Conservation (phyloP, 37 sponge, comb jelly and placozoan species). For the Cliona cf. orientalis region DNA sequence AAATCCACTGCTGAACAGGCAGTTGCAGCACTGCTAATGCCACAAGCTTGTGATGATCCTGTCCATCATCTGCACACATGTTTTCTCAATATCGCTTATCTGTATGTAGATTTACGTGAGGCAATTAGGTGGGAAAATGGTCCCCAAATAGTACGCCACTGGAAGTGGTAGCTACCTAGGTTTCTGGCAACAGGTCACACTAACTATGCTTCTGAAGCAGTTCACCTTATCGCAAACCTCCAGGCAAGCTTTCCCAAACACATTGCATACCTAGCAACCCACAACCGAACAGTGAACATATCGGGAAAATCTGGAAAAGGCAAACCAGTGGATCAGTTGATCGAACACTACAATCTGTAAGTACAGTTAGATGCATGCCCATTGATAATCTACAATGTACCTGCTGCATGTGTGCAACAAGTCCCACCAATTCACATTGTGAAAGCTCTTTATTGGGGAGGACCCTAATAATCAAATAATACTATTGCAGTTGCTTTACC, state of each 20-base stretch:
- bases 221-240: conserved; percentile 9
- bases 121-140: conserved; percentile 38
- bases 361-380: too few species aligned
- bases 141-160: conserved; percentile 3
- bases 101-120: conserved; percentile 24
- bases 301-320: conserved; percentile 11
- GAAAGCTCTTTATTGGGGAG: too few species aligned
- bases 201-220: conserved; percentile 28
- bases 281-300: conserved; percentile 33
- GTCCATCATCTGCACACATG: conserved; percentile 2
- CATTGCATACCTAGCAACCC: conserved; percentile 7
- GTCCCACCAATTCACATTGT: too few species aligned
- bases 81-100: neutral
- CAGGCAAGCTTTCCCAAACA: conserved; percentile 1
- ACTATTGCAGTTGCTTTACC: too few species aligned
- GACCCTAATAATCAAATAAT: too few species aligned
- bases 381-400: too few species aligned
- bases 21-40: neutral
- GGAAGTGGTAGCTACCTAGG: conserved; percentile 22
- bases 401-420: too few species aligned
- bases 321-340: conserved; percentile 31
- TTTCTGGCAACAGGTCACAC: conserved; percentile 13
- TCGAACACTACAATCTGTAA: conserved; percentile 55
- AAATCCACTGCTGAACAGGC: neutral
- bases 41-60: neutral